Base-by-base conservation (phyloP, 2,113 vertebrate genomes). In the Ascaphus truei region DNA sequence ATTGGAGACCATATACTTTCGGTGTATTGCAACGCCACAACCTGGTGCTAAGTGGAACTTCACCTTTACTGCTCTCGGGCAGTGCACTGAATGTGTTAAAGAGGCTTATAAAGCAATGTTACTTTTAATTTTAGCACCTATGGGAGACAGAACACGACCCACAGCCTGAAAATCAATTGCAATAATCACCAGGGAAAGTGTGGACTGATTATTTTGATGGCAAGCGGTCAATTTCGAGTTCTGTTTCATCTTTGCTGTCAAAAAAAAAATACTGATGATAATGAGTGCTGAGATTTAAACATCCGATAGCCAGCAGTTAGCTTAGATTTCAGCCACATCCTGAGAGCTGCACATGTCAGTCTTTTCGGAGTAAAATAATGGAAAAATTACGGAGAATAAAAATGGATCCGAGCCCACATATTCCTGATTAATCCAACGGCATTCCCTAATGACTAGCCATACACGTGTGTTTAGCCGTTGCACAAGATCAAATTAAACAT, bases 221-320 rank as follows among this genome's bases (percentile, higher is more conserved):
- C 20, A 62, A 62, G 69, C 25, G 36, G 48, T 74, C 66, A 50
- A 67, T 1, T 75, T 3, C 29, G 9, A 51, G 10, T 18, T 47
- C 37, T 77, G 68, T 72, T 68, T 76, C 62, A 67, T 64, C 16
- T 76, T n/a, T 72, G 53, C 11, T 63, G n/a, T 68, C 71, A 25
- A 60, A 60, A 18, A 25, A 60, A 60, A 18, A 33, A 48, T 29
- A 34, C 7, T 56, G 65, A 22, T 67, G 55, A 30, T 53, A 66
- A 73, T 23, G 59, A 71, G 62, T 45, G 45, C 34, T 52, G 23
- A 74, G 30, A 58, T 72, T 68, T 71, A 61, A 77, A 53, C 37
- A 25, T 20, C 4, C 59, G 43, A 73, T 62, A 47, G 4, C 39
- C 30, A 36, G 34, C 22, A 45, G 37, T 22, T 39, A 31, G 43